phyloP scores from a whole-genome alignment of 2,888 invertebrate species.

The Hermaeophaga mercurialis region DNA sequence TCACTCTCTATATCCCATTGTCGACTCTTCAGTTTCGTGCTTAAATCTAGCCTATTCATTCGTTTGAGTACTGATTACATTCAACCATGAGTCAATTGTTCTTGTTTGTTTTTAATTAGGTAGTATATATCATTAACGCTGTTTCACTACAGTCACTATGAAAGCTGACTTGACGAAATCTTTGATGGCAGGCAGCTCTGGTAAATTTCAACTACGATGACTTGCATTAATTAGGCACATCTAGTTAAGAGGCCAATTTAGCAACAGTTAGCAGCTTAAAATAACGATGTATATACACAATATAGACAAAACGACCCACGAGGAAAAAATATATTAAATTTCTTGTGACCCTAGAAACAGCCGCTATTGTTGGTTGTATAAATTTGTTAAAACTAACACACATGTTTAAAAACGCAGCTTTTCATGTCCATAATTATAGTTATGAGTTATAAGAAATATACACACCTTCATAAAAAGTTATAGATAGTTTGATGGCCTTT shows the following conservation, averaged over 20 bases:
- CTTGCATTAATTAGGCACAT: constrained; percentile 23
- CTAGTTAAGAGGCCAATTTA: constrained; percentile 10
- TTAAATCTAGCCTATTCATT: constrained; percentile 3
- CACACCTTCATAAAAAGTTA: too few relatives aligned
- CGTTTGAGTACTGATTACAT: constrained; percentile 29
- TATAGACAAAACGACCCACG: too few relatives aligned
- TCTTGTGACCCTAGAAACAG: too few relatives aligned
- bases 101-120: constrained; percentile 31
- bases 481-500: too few relatives aligned
- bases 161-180: constrained; percentile 1
- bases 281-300: not conserved
- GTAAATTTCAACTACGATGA: constrained; percentile 21
- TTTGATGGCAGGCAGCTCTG: not conserved
- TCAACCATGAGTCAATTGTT: constrained; percentile 29
- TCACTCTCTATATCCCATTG: not conserved
- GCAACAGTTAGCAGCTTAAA: constrained; percentile 6
- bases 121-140: constrained; percentile 22
- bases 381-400: too few relatives aligned
- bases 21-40: constrained; percentile 12
- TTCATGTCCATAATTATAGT: too few relatives aligned
- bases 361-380: too few relatives aligned
- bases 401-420: too few relatives aligned
- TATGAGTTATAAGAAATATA: too few relatives aligned
- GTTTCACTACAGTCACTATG: constrained; percentile 5
- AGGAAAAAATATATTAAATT: too few relatives aligned